A percentile compares a stretch with the other conserved stretches of the same genome.
Conservation (phyloP, 2,888 invertebrate genomes). For the Eucera pruinosa region DNA sequence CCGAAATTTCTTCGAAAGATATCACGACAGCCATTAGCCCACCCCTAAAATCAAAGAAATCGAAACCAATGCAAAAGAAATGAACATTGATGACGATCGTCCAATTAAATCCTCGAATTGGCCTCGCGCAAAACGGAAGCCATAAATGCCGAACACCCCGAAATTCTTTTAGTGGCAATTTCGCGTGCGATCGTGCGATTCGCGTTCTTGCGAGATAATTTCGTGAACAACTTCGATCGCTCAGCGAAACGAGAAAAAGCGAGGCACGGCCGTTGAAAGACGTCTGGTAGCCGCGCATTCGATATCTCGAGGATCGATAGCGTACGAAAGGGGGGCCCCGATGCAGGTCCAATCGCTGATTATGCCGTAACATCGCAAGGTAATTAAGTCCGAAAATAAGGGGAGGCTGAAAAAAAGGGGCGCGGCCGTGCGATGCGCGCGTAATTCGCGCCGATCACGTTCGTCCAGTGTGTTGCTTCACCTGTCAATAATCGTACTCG, state of each 20-base stretch:
- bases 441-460: constrained; percentile 62
- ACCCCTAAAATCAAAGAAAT: no score
- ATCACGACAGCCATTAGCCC: neutral
- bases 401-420: constrained; percentile 50
- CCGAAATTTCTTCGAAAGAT: neutral
- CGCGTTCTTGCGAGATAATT: constrained; percentile 23
- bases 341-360: constrained; percentile 51
- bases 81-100: neutral
- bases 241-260: no score
- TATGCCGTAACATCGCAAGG: constrained; percentile 65
- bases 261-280: neutral
- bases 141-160: constrained; percentile 12
- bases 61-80: neutral
- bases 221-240: constrained; percentile 22
- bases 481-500: constrained; percentile 75
- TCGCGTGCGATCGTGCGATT: constrained; percentile 9
- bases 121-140: constrained; percentile 29
- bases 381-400: constrained; percentile 68
- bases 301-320: constrained; percentile 59
- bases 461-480: constrained; percentile 53
- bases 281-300: constrained; percentile 25
- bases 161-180: constrained; percentile 16
- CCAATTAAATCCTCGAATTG: constrained; percentile 32
- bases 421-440: constrained; percentile 52
- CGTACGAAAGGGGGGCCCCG: neutral